Conservation (phyloP, 2,797 vertebrate species). For the Syngnathus rostellatus region DNA sequence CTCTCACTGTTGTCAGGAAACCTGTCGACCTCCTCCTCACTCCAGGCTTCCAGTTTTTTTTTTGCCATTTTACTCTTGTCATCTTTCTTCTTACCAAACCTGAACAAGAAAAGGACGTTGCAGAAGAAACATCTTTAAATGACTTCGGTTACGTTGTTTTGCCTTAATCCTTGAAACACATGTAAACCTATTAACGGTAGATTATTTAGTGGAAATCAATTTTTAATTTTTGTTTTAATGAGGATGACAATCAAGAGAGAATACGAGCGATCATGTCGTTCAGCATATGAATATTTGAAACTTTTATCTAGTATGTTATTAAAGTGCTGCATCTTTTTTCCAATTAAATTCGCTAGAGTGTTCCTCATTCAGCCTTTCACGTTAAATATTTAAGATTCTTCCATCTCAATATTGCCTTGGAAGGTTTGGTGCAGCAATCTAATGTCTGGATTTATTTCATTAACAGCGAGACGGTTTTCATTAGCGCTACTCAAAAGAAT, state of each 20-base stretch:
- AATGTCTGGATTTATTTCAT: slow-evolving; percentile 70
- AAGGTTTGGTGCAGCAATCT: slow-evolving; percentile 50
- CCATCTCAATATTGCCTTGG: slow-evolving; percentile 21
- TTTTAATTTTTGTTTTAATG: too few species aligned
- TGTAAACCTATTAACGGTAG: slow-evolving; percentile 6
- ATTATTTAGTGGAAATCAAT: neutral
- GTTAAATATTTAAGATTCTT: slow-evolving; percentile 40
- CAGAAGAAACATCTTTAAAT: neutral
- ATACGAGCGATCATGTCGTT: slow-evolving; percentile 2
- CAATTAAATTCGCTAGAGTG: slow-evolving; percentile 19
- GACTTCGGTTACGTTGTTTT: neutral
- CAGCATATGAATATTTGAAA: slow-evolving; percentile 45
- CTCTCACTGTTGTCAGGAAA: slow-evolving; percentile 72
- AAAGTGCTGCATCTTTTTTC: slow-evolving; percentile 10
- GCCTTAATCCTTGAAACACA: neutral
- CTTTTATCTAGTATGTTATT: slow-evolving; percentile 19
- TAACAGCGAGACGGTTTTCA: slow-evolving; percentile 53
- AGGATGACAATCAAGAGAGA: slow-evolving; percentile 5
- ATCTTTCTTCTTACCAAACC: slow-evolving; percentile 93
- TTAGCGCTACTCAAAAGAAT: slow-evolving; percentile 55
- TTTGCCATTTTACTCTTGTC: slow-evolving; percentile 76
- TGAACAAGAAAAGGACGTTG: slow-evolving; percentile 36
- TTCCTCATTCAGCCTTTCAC: slow-evolving; percentile 25
- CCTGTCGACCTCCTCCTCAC: slow-evolving; percentile 80
- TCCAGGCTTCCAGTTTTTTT: slow-evolving; percentile 64